These are phyloP conservation scores for Linnaemya vulpina DNA, from an alignment of 2,888 invertebrate genomes.

Conservation along the genomic window DNA sequence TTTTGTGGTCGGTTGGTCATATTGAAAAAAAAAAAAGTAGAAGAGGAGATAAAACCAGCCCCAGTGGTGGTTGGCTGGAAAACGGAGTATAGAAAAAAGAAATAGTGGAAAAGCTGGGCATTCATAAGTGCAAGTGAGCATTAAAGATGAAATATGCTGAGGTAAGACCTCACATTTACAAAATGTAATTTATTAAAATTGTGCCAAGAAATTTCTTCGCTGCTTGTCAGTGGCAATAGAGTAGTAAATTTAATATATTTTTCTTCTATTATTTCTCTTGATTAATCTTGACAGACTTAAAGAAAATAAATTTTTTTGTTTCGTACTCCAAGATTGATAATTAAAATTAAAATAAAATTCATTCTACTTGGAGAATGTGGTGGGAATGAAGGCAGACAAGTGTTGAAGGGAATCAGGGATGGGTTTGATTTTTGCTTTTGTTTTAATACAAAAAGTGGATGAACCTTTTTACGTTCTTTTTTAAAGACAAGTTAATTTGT, in stretches of 20 bases:
- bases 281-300: constrained; percentile 25
- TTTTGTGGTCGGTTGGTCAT: constrained; percentile 45
- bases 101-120: constrained; percentile 30
- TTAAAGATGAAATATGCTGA: constrained; percentile 80
- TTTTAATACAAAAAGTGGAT: not conserved
- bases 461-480: too few relatives aligned
- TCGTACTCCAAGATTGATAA: constrained; percentile 26
- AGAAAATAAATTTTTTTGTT: constrained; percentile 4
- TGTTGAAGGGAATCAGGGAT: not conserved
- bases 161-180: constrained; percentile 74
- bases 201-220: constrained; percentile 59
- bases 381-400: not conserved
- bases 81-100: constrained; percentile 20
- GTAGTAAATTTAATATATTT: constrained; percentile 49
- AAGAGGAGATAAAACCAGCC: not conserved
- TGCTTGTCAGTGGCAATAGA: constrained; percentile 63
- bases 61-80: constrained; percentile 46
- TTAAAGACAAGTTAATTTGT: too few relatives aligned
- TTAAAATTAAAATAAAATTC: constrained; percentile 18
- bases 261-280: constrained; percentile 6
- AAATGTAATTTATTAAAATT: constrained; percentile 73
- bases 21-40: constrained; percentile 2
- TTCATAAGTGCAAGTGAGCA: constrained; percentile 77
- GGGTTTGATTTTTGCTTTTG: too few relatives aligned
- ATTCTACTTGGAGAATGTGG: not conserved